Percentiles rank a stretch among this genome's conserved stretches.
phyloP scores from a whole-genome alignment of 2,113 vertebrate genomes.

The Labeo rohita region DNA sequence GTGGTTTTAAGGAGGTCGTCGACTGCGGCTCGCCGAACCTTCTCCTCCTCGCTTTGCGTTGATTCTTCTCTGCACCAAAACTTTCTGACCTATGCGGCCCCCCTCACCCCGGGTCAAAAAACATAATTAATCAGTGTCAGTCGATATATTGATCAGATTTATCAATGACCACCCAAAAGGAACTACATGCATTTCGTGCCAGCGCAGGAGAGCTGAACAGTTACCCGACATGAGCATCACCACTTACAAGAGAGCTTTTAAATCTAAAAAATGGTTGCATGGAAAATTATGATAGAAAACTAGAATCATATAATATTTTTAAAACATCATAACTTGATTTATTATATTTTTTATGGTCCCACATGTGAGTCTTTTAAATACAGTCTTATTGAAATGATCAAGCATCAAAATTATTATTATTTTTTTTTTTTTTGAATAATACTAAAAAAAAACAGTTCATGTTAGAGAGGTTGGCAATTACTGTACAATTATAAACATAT shows the following conservation, averaged over 20 bases:
- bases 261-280: no score
- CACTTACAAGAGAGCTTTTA: neutral
- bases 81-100: slow-evolving; percentile 58
- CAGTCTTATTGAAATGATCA: no score
- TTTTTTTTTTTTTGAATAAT: neutral
- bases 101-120: slow-evolving; percentile 60
- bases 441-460: neutral
- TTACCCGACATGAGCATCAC: neutral
- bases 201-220: slow-evolving; percentile 30
- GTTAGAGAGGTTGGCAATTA: neutral
- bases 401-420: neutral
- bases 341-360: neutral
- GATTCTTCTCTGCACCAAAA: slow-evolving; percentile 42
- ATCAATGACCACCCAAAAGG: slow-evolving; percentile 78
- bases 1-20: neutral
- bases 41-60: slow-evolving; percentile 19
- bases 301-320: no score
- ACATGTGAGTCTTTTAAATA: neutral
- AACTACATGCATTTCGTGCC: slow-evolving; percentile 74
- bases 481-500: neutral
- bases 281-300: no score
- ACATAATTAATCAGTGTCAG: slow-evolving; percentile 83
- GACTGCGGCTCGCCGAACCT: slow-evolving; percentile 19
- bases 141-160: slow-evolving; percentile 81
- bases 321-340: neutral